These are phyloP conservation scores for Morpho achilles DNA, from an alignment of 2,888 invertebrate species.

Conservation along the genomic window DNA sequence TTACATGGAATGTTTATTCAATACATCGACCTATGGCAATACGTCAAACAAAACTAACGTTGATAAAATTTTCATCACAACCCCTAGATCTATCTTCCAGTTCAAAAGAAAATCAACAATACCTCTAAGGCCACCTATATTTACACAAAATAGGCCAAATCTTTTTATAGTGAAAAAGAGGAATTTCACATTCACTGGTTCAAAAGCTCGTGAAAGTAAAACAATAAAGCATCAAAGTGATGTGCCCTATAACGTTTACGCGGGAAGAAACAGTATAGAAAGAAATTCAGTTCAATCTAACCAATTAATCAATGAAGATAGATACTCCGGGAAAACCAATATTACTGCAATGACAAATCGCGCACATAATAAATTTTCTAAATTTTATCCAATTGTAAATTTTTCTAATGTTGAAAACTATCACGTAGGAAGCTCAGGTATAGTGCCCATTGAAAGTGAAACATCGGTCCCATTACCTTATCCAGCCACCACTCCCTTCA, in stretches of 20 bases:
- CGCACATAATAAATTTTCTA: constrained; percentile 33
- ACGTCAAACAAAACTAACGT: constrained; percentile 1
- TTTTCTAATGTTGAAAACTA: constrained; percentile 60
- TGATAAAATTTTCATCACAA: constrained; percentile 55
- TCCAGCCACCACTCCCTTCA: constrained; percentile 34
- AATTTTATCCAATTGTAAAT: constrained; percentile 42
- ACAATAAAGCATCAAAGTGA: constrained; percentile 6
- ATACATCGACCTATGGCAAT: too few relatives aligned
- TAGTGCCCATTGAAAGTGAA: constrained; percentile 49
- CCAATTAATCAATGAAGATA: neutral
- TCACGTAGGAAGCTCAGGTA: constrained; percentile 64
- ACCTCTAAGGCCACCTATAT: constrained; percentile 37
- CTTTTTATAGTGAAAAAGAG: constrained; percentile 26
- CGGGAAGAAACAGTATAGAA: neutral
- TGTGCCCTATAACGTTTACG: constrained; percentile 4
- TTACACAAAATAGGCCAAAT: constrained; percentile 38
- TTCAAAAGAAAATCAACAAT: constrained; percentile 55
- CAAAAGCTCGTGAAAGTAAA: constrained; percentile 9
- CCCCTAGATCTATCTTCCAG: constrained; percentile 51
- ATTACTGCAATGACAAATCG: constrained; percentile 22
- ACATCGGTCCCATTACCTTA: constrained; percentile 24
- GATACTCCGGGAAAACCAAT: constrained; percentile 26
- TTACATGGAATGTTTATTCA: constrained; percentile 36
- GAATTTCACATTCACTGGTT: constrained; percentile 17
- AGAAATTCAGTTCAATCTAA: neutral